Base-by-base conservation (phyloP, 2,888 invertebrate genomes). In the Sphecodes monilicornis region DNA sequence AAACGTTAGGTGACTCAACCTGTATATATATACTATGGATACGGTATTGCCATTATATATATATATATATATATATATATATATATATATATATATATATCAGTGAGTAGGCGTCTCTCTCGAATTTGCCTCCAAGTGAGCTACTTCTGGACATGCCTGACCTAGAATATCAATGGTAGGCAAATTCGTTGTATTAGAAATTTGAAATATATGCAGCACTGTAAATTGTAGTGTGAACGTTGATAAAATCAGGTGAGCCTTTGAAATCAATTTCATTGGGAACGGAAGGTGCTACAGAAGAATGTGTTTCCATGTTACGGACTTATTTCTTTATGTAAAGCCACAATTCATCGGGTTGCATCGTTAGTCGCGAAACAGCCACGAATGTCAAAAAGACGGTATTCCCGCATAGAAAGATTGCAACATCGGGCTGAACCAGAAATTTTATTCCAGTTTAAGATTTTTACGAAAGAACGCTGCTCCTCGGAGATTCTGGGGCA, bases 401-500 rank as follows among this genome's bases (percentile, higher is more conserved):
- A 29, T 29, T 26, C 64, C 32, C 18, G 29, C 29, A 5, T 1
- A 10, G 18, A 64, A 32, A 32, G 29, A 64, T 64, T 18, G 64
- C 64, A 64, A 64, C 64, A 10, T 22, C 64, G 22, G 32, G 32
- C 32, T 64, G 32, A 64, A 22, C 32, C 64, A 64, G 64, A 64
- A 64, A 32, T 32, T 32, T 64, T 64, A 64, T 64, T 18, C 32
- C 18, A 32, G 32, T 32, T 64, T 64, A 29, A 64, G 64, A 64
- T 64, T 32, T 32, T 29, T 16, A 29, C 64, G 32, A 64, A 64
- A 32, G 64, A 32, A 64, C 64, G 18, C 18, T 10, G 64, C 32
- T 64, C 64, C 64, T 64, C 29, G 32, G 64, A 64, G 64, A 32
- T 70, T 70, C 41, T 29, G 70, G 43, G 43, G 16, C 41, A 43